Evolutionary conservation across 2,113 vertebrate species (phyloP).

Genomic region (Onychorhynchus coronatus): DNA sequence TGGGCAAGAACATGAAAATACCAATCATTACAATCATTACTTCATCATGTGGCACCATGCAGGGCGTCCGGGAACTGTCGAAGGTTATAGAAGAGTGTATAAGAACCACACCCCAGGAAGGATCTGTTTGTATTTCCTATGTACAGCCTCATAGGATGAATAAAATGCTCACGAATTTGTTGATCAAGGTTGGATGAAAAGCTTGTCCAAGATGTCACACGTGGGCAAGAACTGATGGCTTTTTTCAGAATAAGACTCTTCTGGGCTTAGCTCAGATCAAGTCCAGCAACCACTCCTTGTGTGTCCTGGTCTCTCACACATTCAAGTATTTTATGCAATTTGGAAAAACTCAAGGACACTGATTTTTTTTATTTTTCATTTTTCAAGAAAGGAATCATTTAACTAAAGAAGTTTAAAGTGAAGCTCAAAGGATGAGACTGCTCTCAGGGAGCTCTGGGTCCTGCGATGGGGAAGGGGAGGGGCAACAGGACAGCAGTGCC

Average conservation of each 20-base stretch:
- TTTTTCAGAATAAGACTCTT: background rate
- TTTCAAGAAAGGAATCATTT: background rate
- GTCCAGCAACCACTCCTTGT: accelerated
- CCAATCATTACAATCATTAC: background rate
- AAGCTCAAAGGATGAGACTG: background rate
- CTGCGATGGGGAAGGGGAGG: background rate
- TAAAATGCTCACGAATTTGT: background rate
- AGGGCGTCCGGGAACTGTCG: background rate
- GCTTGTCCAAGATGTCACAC: background rate
- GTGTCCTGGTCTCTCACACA: accelerated
- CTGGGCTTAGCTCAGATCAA: background rate
- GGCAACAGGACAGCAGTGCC: accelerated
- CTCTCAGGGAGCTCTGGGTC: background rate
- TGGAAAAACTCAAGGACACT: background rate
- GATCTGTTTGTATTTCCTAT: background rate
- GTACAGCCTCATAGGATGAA: background rate
- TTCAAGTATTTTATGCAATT: background rate
- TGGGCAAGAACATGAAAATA: background rate
- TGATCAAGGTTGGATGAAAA: background rate
- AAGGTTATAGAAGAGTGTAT: background rate
- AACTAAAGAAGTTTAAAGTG: background rate
- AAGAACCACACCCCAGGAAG: background rate
- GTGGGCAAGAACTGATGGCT: background rate
- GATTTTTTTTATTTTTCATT: accelerated
- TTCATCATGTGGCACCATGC: background rate